A percentile compares a stretch with the other conserved stretches of the same genome.
phyloP scores from a whole-genome alignment of 1,140 invertebrate species.

The Drosophila tsacasi region DNA sequence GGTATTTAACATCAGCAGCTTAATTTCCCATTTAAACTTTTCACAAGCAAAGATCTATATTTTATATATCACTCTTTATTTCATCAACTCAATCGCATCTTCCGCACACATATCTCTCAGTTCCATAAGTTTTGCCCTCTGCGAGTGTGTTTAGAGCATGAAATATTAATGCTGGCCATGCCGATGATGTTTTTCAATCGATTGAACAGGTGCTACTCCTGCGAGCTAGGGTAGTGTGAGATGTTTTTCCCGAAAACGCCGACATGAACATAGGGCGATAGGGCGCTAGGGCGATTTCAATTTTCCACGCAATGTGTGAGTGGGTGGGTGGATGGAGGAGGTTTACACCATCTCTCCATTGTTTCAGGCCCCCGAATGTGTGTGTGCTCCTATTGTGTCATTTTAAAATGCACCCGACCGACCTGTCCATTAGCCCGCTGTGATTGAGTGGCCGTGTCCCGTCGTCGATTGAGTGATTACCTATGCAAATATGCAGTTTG shows the following conservation, averaged over 20 bases:
- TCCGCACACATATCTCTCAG: neutral
- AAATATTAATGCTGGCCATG: constrained; percentile 10
- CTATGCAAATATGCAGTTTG: constrained; percentile 43
- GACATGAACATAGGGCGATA: constrained; percentile 16
- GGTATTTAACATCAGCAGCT: neutral
- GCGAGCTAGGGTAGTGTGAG: neutral
- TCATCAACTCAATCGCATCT: neutral
- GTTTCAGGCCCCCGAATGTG: constrained; percentile 5
- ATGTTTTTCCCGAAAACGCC: constrained; percentile 16
- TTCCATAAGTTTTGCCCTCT: neutral
- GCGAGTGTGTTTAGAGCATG: constrained; percentile 1
- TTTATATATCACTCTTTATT: neutral
- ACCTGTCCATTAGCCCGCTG: neutral
- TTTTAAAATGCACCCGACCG: constrained; percentile 23
- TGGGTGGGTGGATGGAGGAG: neutral
- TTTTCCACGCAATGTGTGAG: constrained; percentile 15
- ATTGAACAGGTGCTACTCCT: constrained; percentile 26
- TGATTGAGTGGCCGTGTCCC: constrained; percentile 17
- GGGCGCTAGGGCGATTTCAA: neutral
- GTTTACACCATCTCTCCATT: neutral
- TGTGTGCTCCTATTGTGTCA: constrained; percentile 1
- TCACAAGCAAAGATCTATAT: neutral
- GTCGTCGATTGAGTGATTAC: constrained; percentile 25
- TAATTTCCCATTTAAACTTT: neutral
- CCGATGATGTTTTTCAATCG: constrained; percentile 27